These are phyloP conservation scores for Albula goreensis DNA, from an alignment of 2,113 vertebrate species.

Conservation along the genomic window DNA sequence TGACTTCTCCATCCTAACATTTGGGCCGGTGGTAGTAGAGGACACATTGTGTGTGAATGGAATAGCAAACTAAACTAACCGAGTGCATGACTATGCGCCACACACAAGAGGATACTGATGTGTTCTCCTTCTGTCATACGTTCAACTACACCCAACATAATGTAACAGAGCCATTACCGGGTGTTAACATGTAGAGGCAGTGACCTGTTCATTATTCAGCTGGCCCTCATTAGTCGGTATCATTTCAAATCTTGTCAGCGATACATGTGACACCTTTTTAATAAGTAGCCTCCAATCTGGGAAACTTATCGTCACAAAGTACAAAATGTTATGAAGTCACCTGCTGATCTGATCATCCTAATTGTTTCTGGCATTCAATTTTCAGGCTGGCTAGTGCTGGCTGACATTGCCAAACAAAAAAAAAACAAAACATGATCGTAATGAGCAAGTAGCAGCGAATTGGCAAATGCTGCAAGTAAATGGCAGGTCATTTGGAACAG, in stretches of 20 bases:
- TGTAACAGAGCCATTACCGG: background rate
- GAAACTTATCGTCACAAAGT: background rate
- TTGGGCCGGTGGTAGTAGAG: background rate
- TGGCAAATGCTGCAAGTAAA: background rate
- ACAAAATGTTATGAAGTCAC: conserved; percentile 6
- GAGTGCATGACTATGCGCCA: background rate
- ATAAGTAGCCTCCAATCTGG: background rate
- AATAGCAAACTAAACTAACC: background rate
- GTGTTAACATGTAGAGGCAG: background rate
- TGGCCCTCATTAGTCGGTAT: background rate
- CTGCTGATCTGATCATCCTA: background rate
- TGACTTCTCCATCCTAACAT: background rate
- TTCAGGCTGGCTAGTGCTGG: background rate
- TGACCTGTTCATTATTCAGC: background rate
- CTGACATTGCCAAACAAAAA: conserved; percentile 12
- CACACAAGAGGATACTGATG: background rate
- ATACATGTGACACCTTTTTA: background rate
- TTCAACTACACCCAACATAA: background rate
- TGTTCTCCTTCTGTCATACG: background rate
- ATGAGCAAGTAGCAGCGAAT: background rate
- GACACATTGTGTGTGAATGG: background rate
- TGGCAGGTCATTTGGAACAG: conserved; percentile 31
- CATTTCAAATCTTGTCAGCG: background rate
- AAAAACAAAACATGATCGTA: background rate
- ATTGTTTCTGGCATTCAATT: conserved; percentile 9